These are phyloP conservation scores for Syrphus vitripennis DNA, from an alignment of 2,888 invertebrate genomes.

Conservation along the genomic window DNA sequence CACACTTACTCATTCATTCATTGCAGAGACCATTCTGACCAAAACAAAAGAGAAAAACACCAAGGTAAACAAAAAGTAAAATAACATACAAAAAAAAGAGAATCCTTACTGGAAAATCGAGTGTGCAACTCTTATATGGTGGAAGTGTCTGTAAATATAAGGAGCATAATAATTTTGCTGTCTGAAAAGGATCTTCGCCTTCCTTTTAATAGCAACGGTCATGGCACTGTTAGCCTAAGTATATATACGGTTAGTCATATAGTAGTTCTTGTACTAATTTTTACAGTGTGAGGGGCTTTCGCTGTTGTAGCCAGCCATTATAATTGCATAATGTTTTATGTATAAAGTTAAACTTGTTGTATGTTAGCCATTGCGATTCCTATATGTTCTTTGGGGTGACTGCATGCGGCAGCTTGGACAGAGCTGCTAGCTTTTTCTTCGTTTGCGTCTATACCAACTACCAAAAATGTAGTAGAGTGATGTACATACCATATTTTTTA, in stretches of 20 bases:
- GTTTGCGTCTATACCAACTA: not conserved
- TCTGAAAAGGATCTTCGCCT: constrained; percentile 60
- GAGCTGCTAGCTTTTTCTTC: too few species aligned
- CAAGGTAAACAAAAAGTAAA: constrained; percentile 13
- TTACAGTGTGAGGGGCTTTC: constrained; percentile 35
- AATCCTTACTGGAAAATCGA: constrained; percentile 16
- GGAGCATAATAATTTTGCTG: constrained; percentile 56
- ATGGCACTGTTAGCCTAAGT: constrained; percentile 1
- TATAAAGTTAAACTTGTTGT: constrained; percentile 67
- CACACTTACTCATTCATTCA: constrained; percentile 52
- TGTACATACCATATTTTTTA: constrained; percentile 15
- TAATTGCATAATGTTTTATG: constrained; percentile 71
- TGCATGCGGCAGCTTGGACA: constrained; percentile 39
- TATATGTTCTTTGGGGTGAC: not conserved
- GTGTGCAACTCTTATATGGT: constrained; percentile 14
- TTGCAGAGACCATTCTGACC: constrained; percentile 6
- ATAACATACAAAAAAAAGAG: not conserved
- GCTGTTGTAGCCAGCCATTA: constrained; percentile 46
- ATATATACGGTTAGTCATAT: not conserved
- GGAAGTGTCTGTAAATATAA: constrained; percentile 50
- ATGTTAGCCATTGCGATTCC: constrained; percentile 42
- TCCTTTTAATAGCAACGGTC: constrained; percentile 41
- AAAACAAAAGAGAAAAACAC: constrained; percentile 45
- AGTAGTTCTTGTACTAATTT: constrained; percentile 56
- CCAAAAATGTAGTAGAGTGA: constrained; percentile 52